Base-by-base conservation (phyloP, 92 coral and sea anemone species). In the Scolanthus callimorphus region DNA sequence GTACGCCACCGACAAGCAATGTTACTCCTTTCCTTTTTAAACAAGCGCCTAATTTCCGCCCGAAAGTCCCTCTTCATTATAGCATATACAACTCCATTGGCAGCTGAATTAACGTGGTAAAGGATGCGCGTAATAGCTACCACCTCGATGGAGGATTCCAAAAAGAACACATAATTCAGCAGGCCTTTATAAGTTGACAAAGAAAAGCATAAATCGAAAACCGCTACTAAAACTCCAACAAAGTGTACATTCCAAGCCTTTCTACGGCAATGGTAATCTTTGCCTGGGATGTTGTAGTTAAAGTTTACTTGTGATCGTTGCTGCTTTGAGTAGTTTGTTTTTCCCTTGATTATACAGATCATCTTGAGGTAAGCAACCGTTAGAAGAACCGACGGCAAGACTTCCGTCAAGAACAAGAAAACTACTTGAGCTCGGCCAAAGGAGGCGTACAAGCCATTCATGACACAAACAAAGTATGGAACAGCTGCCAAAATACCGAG, bases 61-160 rank as follows among this genome's bases (percentile, higher is more conserved):
- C 17, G 8, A 20, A 9, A 46, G 17, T 46, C 52, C 4, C 17
- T 46, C 17, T 46, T 46, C 17, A 46, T 9, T 6, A 20, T 27
- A 0, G 30, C 47, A 59, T 59, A 38, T 4, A 37, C 8, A 15
- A 28, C 1, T 28, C 9, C 38, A 56, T 56, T 56, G n/a, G 31
- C 48, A 56, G 44, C 62, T 17, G 22, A 28, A 56, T 8, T 8
- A 15, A 28, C 13, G 17, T 9, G 31, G 9, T 56, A 56, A 29
- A 37, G 46, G 38, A 59, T 27, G 6, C 49, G 25, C 51, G 26
- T 37, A 24, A 59, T 21, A 1, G 64, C 48, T 29, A 58, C 20
- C 20, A 58, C 43, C 3, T 17, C 47, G 8, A 27, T 6, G 20
- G 45, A 27, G 4, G 29, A 10, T 8, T 12, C 15, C n/a, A 4